phyloP scores from a whole-genome alignment of 2,888 invertebrate species.

The Entomobrya proxima region DNA sequence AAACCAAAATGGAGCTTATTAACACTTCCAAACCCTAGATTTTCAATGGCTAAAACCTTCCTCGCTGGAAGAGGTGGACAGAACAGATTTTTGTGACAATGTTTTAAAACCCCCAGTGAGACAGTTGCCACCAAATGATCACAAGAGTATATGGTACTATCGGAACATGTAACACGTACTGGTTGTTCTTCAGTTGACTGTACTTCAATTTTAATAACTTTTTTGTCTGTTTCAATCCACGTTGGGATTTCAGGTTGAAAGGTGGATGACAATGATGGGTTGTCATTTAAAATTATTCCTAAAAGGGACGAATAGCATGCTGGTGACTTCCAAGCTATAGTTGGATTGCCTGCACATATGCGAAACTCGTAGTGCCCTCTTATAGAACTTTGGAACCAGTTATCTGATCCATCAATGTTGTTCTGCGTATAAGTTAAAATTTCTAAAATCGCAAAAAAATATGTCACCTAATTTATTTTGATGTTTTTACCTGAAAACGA shows the following conservation, averaged over 20 bases:
- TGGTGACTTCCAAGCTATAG: slow-evolving; percentile 84
- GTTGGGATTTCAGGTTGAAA: slow-evolving; percentile 59
- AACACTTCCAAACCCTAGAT: slow-evolving; percentile 82
- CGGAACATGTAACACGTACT: slow-evolving; percentile 78
- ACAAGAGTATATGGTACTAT: slow-evolving; percentile 80
- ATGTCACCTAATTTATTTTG: background rate
- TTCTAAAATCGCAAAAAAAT: too few relatives aligned
- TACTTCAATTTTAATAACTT: slow-evolving; percentile 59
- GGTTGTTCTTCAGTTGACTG: background rate
- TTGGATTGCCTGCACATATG: slow-evolving; percentile 84
- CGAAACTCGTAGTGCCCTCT: slow-evolving; percentile 82
- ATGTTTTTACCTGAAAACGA: slow-evolving; percentile 65
- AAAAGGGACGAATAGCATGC: slow-evolving; percentile 67
- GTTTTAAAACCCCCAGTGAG: slow-evolving; percentile 85
- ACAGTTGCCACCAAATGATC: slow-evolving; percentile 84
- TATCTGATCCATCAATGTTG: slow-evolving; percentile 81
- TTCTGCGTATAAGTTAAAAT: too few relatives aligned
- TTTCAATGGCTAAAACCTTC: slow-evolving; percentile 79
- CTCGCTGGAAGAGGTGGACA: slow-evolving; percentile 80
- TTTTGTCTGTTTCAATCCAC: slow-evolving; percentile 65
- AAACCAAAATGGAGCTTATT: slow-evolving; percentile 84
- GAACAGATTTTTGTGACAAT: slow-evolving; percentile 80
- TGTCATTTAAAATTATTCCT: slow-evolving; percentile 63
- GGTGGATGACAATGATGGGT: slow-evolving; percentile 32
- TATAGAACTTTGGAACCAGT: slow-evolving; percentile 84